Base-by-base conservation (phyloP, 1,140 invertebrate species). In the Ceratina australensis region DNA sequence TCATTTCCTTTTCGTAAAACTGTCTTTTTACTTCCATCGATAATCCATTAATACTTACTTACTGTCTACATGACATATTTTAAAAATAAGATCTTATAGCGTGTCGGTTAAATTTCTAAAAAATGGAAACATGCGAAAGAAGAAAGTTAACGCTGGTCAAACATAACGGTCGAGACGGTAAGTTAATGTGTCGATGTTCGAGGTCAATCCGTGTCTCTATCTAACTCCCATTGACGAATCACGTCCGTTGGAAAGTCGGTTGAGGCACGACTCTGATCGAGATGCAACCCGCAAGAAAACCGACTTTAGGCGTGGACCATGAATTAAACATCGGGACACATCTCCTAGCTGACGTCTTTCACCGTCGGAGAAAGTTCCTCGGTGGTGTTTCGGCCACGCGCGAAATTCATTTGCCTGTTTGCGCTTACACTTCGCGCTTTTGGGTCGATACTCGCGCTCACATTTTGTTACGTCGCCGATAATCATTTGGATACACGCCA, bases 281-380 rank as follows among this genome's bases (percentile, higher is more conserved):
- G 75, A 78, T 78, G 68, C 75, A 72, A 33, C 50, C 24, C 85
- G 81, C 71, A 86, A 82, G 80, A 84, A 86, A 89, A 87, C 87
- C 84, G 79, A 54, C 75, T 86, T 82, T 78, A 85, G 78, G 79
- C 67, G 80, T 80, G 79, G 72, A 78, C 82, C 86, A 90, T 91
- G 89, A 91, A 91, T 90, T 90, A 90, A 90, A 89, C 88, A 91
- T 90, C 28, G 64, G 49, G 68, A 82, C 75, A 83, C 74, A 71
- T 77, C 82, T 87, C 64, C 85, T 80, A 42, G 72, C 66, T 59
- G 26, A 69, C 61, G 61, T 86, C 61, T 86, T 78, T 79, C 75
- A 20, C 33, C 64, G 47, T 10, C 57, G 78, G 90, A 86, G 90
- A 91, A 91, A 91, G 90, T 91, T 88, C 76, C n/a, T n/a, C 72